These are phyloP conservation scores for Psilopogon haemacephalus DNA, from an alignment of 2,113 vertebrate species.

Conservation along the genomic window DNA sequence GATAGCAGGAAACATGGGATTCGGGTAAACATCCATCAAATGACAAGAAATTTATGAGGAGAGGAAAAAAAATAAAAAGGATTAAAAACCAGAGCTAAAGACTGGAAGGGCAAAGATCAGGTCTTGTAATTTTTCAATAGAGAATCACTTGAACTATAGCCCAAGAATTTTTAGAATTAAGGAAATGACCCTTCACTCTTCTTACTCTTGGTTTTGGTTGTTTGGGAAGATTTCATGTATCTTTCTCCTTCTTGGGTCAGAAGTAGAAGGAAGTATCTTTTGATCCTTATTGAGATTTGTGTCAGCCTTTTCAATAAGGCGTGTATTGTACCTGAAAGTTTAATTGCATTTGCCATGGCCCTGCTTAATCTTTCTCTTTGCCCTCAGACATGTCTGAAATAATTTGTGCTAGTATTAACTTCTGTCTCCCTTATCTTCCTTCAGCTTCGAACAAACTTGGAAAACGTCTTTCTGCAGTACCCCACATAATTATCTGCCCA, in stretches of 20 bases:
- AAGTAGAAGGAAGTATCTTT: not conserved
- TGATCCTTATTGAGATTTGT: not conserved
- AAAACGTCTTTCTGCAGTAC: not conserved
- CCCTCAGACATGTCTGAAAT: not conserved
- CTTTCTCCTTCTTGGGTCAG: not conserved
- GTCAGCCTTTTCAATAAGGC: not conserved
- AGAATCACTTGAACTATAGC: not conserved
- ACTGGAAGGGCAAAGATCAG: not conserved
- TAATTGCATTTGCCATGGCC: not conserved
- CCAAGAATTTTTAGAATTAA: not conserved
- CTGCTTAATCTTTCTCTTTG: not conserved
- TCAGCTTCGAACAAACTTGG: not conserved
- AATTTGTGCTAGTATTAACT: not conserved
- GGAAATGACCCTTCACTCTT: not conserved
- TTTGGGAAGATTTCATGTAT: no score
- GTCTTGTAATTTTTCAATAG: not conserved
- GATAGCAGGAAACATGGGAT: not conserved
- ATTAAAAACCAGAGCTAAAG: not conserved
- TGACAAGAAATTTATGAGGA: not conserved
- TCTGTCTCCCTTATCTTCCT: not conserved
- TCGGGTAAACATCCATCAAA: not conserved
- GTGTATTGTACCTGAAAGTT: not conserved
- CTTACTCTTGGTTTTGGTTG: fast-evolving
- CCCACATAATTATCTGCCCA: not conserved
- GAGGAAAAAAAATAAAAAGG: not conserved